phyloP scores from a whole-genome alignment of 2,888 invertebrate species.

The Epinotia brunnichana region DNA sequence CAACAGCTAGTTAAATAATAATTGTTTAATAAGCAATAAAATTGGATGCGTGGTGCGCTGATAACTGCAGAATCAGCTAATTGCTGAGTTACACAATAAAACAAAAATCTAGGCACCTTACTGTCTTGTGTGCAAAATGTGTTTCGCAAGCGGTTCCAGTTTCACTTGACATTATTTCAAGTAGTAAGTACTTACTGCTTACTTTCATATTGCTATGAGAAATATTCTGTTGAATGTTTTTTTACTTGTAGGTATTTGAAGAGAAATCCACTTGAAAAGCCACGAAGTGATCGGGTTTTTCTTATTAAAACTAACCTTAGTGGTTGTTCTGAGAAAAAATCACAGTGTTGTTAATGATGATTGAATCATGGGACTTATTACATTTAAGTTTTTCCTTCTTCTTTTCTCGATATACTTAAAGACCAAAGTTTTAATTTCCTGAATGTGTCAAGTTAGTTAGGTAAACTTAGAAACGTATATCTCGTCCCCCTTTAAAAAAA shows the following conservation, averaged over 20 bases:
- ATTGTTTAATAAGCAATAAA: neutral
- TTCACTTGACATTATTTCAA: slow-evolving; percentile 35
- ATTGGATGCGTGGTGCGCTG: neutral
- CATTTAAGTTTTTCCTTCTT: neutral
- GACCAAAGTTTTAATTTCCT: neutral
- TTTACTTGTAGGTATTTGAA: neutral
- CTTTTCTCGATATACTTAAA: neutral
- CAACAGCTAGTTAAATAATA: too few relatives aligned
- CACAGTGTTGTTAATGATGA: neutral
- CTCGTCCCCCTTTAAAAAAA: too few relatives aligned
- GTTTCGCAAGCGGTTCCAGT: slow-evolving; percentile 37
- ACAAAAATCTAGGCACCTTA: slow-evolving; percentile 26
- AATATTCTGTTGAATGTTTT: neutral
- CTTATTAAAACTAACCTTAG: neutral
- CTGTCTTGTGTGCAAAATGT: slow-evolving; percentile 33
- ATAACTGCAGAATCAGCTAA: slow-evolving; percentile 15
- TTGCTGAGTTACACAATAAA: slow-evolving; percentile 19
- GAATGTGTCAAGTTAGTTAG: neutral
- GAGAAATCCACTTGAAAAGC: neutral
- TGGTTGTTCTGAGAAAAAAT: neutral
- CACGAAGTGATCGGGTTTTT: neutral
- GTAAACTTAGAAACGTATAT: too few relatives aligned
- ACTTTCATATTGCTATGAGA: slow-evolving; percentile 8
- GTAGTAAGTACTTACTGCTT: slow-evolving; percentile 12
- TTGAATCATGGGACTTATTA: neutral